Conservation (phyloP, 2,888 invertebrate species). For the Kuschelorhynchus macadamiae region DNA sequence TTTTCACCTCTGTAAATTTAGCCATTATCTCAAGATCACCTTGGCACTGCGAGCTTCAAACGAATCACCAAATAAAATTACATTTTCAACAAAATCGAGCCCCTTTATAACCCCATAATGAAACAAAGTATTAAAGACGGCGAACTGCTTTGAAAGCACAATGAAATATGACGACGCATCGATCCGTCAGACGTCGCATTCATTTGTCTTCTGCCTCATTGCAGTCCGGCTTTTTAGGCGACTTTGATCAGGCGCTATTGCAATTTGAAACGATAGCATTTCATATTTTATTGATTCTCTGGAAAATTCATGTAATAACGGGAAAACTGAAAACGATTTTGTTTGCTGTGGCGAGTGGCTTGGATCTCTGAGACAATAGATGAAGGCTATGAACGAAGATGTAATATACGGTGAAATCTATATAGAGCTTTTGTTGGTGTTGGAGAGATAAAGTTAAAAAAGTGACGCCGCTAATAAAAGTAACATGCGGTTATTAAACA, state of each 20-base stretch:
- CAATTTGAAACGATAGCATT: constrained; percentile 42
- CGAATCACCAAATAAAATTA: no score
- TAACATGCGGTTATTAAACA: no score
- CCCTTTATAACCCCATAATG: constrained; percentile 25
- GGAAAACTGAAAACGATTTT: constrained; percentile 6
- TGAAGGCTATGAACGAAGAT: no score
- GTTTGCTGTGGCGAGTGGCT: no score
- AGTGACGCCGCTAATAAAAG: no score
- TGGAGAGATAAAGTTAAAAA: no score
- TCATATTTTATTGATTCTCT: constrained; percentile 40
- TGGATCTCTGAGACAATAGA: no score
- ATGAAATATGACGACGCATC: constrained; percentile 63
- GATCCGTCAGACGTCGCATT: constrained; percentile 65
- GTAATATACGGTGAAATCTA: no score
- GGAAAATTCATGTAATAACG: constrained; percentile 25
- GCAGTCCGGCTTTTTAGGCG: constrained; percentile 44
- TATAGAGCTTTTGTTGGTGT: no score
- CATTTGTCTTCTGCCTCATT: constrained; percentile 65
- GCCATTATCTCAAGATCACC: no score
- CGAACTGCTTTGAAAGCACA: constrained; percentile 40
- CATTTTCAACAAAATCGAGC: constrained; percentile 5
- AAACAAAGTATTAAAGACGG: constrained; percentile 38
- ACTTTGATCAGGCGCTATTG: constrained; percentile 25
- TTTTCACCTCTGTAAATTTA: no score
- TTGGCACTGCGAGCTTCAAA: no score